Base-by-base conservation (phyloP, 2,888 invertebrate species). In the Alsophila aescularia region DNA sequence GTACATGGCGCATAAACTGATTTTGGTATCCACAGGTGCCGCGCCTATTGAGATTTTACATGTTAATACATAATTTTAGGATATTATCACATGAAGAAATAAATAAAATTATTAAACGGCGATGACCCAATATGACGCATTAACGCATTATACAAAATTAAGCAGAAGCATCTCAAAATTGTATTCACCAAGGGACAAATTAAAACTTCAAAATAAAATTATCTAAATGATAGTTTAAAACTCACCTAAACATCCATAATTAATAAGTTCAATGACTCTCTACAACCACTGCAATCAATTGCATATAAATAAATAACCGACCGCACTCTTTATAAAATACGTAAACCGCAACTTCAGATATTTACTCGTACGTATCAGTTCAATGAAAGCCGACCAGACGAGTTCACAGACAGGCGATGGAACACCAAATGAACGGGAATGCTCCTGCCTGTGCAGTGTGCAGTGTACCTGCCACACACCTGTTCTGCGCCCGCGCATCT, bases 401-500 rank as follows among this genome's bases (percentile, higher is more conserved):
- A 27, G 48, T 8, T 32, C 5, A 10, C 48, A 21, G 48, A 12
- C n/a, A 16, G 34, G 36, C 16, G 43, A 24, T n/a, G 13, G 27
- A 27, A 24, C 16, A 32, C 24, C 6, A 18, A 54, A 39, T 54
- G 53, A 15, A 8, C 32, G 15, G 32, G 24, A 14, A 12, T 16
- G 39, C 8, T 18, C 41, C 31, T 12, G 3, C 29, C 3, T 27
- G 9, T 3, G 35, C 12, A 16, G 14, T 18, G 41, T 3, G 0
- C 13, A 31, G 45, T 41, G 10, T 45, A 45, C 45, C 45, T 35
- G 45, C 21, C 10, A 34, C 8, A 34, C 49, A 58, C 49, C 52
- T 51, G 49, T 4, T 8, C 48, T 50, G 58, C 58, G 53, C 50
- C 42, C 34, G 58, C 53, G 50, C 53, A 58, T 53, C 58, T 48